Base-by-base conservation (phyloP, 2,113 vertebrate genomes). In the Pseudorhombus dupliciocellatus region DNA sequence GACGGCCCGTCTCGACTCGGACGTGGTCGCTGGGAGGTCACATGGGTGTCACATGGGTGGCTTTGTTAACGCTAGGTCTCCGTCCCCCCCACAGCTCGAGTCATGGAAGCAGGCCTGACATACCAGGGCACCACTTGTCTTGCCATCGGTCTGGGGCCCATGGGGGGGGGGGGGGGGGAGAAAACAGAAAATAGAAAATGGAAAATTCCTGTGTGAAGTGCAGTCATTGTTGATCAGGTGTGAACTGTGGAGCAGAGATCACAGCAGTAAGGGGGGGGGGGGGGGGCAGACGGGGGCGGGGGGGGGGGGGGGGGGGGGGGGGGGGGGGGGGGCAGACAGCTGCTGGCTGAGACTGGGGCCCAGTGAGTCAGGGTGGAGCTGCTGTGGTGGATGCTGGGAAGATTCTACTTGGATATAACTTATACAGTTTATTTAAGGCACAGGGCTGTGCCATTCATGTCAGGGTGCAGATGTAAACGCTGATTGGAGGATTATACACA, bases 201-300 rank as follows among this genome's bases (percentile, higher is more conserved):
- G 91, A 93, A 94, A 93, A 94, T 92, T 93, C 93, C 93, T 90
- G 65, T 81, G 91, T 93, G 91, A 93, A 93, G 92, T 93, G 91
- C 89, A 88, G 86, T 85, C 85, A 73, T 86, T 85, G 88, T 84
- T 92, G 92, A 93, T 93, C 92, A 93, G 92, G 92, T 93, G 92
- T 92, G 89, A 92, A 89, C 82, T 90, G 84, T 84, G 89, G 85
- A 81, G 83, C 67, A 77, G 88, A 86, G 86, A 91, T 91, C 89
- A 91, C 86, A 88, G 85, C 71, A 83, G 54, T 73, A 70, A 50
- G 62, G 81, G 84, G 79, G 7, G n/a, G 79, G 7, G n/a, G 66
- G 50, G 76, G 69, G 77, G 70, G 77, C 69, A 84, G 90, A 89
- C 92, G 91, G 90, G 89, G 91, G n/a, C n/a, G 81, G 84, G 79